These are phyloP conservation scores for Drosophila pandora DNA, from an alignment of 1,140 invertebrate genomes.

Conservation along the genomic window DNA sequence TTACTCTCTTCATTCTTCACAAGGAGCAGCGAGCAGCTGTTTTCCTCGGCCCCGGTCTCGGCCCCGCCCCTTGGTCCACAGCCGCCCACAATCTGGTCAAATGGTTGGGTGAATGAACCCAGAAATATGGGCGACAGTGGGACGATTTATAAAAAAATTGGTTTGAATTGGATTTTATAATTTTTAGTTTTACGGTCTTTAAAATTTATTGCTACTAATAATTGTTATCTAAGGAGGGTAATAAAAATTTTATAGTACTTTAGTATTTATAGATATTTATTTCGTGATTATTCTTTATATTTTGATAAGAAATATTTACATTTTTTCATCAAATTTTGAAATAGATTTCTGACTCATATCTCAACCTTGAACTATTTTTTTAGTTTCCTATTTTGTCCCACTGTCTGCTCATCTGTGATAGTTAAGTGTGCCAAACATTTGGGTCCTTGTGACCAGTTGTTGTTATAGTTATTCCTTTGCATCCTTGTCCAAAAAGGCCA, in stretches of 20 bases:
- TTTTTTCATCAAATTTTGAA: neutral
- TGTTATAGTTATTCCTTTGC: constrained; percentile 1
- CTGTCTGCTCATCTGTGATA: constrained; percentile 11
- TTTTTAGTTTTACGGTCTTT: too few relatives aligned
- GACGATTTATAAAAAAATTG: constrained; percentile 25
- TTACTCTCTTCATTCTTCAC: constrained; percentile 27
- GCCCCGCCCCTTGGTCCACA: neutral
- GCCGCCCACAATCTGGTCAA: constrained; percentile 20
- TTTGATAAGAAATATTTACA: neutral
- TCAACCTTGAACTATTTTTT: neutral
- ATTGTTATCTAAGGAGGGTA: too few relatives aligned
- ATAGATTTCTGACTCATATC: neutral
- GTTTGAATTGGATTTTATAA: too few relatives aligned
- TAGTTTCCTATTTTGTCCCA: neutral
- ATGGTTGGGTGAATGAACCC: constrained; percentile 76
- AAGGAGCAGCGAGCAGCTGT: constrained; percentile 64
- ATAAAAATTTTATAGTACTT: too few relatives aligned
- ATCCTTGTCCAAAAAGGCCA: constrained; percentile 36
- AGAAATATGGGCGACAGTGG: constrained; percentile 26
- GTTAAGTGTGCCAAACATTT: constrained; percentile 31
- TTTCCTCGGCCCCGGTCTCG: constrained; percentile 21
- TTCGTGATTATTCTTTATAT: neutral
- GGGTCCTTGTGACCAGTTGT: neutral
- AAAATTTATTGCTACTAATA: too few relatives aligned
- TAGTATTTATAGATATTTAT: too few relatives aligned